phyloP scores from a whole-genome alignment of 2,888 invertebrate species.

The Gortyna flavago region DNA sequence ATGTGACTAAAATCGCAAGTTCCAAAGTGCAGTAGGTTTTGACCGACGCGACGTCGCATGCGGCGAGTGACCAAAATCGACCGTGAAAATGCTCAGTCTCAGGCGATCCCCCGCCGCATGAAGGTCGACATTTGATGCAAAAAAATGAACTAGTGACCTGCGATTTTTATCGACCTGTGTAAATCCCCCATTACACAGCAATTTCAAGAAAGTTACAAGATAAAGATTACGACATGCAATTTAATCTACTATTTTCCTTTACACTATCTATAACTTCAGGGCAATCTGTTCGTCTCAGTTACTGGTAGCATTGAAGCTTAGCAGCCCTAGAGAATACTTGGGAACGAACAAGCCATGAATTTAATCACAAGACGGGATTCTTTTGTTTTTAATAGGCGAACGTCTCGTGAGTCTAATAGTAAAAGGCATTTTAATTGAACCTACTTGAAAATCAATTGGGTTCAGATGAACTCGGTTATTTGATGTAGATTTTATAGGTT shows the following conservation, averaged over 20 bases:
- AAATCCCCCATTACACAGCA: neutral
- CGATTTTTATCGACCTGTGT: neutral
- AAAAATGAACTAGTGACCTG: neutral
- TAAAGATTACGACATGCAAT: constrained; percentile 12
- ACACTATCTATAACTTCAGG: constrained; percentile 30
- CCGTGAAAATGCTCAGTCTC: constrained; percentile 59
- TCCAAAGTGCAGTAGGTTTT: no score
- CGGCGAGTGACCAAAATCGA: constrained; percentile 67
- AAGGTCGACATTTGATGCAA: neutral
- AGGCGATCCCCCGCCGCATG: constrained; percentile 37
- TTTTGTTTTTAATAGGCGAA: constrained; percentile 37
- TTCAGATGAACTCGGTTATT: constrained; percentile 11
- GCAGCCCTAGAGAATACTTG: constrained; percentile 48
- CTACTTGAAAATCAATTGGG: constrained; percentile 28
- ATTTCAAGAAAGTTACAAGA: neutral
- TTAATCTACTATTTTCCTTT: constrained; percentile 28
- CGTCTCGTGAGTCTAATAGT: constrained; percentile 21
- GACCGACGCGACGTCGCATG: constrained; percentile 21
- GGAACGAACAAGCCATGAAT: constrained; percentile 37
- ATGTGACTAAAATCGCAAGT: neutral
- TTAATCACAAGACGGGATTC: constrained; percentile 54
- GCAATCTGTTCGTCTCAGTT: constrained; percentile 39
- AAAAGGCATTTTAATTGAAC: constrained; percentile 46
- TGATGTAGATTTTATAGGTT: constrained; percentile 1
- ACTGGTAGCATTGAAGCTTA: constrained; percentile 54